Evolutionary conservation across 2,797 vertebrate species (phyloP).

Genomic region (Botia almorhae): DNA sequence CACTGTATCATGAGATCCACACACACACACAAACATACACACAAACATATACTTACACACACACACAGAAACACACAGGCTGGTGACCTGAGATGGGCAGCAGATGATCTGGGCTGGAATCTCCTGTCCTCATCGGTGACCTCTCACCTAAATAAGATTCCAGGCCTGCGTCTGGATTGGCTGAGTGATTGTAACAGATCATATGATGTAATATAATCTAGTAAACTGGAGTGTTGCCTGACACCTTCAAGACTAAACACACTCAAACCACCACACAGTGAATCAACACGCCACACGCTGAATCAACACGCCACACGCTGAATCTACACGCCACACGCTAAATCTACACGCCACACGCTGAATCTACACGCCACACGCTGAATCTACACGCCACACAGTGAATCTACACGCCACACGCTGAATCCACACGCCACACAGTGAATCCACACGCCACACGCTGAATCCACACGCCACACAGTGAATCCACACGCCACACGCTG

Average conservation of each 20-base stretch:
- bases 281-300: neutral
- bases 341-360: no score
- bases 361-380: no score
- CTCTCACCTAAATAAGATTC: constrained; percentile 26
- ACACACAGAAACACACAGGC: neutral
- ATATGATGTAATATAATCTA: constrained; percentile 13
- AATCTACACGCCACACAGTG: no score
- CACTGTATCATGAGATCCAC: no score
- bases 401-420: no score
- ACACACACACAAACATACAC: no score
- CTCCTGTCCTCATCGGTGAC: constrained; percentile 5
- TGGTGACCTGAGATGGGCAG: no score
- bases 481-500: no score
- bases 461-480: no score
- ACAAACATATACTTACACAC: no score
- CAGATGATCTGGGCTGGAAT: constrained; percentile 1
- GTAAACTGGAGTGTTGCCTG: neutral
- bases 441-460: no score
- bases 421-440: no score
- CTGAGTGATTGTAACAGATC: neutral
- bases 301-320: neutral
- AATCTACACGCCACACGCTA: neutral
- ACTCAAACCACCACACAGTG: neutral
- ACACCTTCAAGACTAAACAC: neutral
- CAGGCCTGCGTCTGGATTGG: neutral